These are phyloP conservation scores for Busseola fusca DNA, from an alignment of 2,888 invertebrate species.

Conservation along the genomic window DNA sequence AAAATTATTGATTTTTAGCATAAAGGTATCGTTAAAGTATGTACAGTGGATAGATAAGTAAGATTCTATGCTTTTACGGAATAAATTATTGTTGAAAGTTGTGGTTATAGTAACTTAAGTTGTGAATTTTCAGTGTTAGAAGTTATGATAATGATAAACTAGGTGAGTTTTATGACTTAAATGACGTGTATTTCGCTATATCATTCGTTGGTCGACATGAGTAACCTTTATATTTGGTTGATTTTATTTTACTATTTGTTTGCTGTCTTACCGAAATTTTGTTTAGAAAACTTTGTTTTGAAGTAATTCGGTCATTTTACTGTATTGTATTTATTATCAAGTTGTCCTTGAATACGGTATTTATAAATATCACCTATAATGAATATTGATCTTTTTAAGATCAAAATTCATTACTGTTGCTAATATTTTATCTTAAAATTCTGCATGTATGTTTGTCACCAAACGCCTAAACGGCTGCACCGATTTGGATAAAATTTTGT, in stretches of 20 bases:
- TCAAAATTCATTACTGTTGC: too few species aligned
- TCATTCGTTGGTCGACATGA: constrained; percentile 39
- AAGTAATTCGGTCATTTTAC: constrained; percentile 4
- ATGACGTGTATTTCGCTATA: constrained; percentile 80
- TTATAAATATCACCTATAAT: not conserved
- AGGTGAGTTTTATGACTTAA: constrained; percentile 77
- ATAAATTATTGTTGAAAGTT: constrained; percentile 44
- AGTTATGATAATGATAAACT: constrained; percentile 59
- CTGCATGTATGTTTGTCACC: too few species aligned
- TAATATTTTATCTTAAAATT: too few species aligned
- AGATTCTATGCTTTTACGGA: constrained; percentile 28
- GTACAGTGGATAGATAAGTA: constrained; percentile 48
- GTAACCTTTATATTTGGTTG: constrained; percentile 34
- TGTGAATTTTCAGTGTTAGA: constrained; percentile 68
- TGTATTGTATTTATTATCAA: not conserved
- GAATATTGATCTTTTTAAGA: not conserved
- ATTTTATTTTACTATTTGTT: constrained; percentile 1
- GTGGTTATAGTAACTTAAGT: constrained; percentile 62
- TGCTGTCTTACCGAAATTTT: constrained; percentile 1
- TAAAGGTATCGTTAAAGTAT: constrained; percentile 64
- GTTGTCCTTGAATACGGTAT: constrained; percentile 37
- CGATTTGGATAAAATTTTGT: too few species aligned
- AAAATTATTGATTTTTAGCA: constrained; percentile 78
- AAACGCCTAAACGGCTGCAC: too few species aligned
- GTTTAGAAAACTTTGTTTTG: constrained; percentile 24